Evolutionary conservation across 2,888 invertebrate species (phyloP), one percentile per base, ranked within the genome.

Genomic region (Emmelina monodactyla): DNA sequence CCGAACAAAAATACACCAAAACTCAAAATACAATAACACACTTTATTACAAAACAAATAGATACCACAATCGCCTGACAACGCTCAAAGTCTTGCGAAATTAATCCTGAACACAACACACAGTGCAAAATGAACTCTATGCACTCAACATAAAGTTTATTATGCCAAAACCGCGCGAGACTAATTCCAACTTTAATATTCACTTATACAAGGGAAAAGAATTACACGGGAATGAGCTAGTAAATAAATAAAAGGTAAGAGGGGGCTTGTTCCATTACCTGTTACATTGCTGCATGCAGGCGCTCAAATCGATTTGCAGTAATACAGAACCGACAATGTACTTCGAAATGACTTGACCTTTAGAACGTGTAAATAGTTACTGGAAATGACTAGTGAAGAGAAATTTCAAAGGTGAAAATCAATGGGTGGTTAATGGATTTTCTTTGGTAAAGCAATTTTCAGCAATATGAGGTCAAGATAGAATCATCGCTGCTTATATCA

Each of bases 171-270:
- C n/a, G 39, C 31, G 37, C 41, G 50, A 56, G 59, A 60, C 62
- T 62, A 58, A 67, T 66, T 62, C 62, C 41, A 55, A 58, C 65
- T 72, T 70, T 72, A 72, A 70, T 73, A 73, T 75, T 75, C 68
- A 67, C 66, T 72, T 75, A 64, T 62, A 66, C 66, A 58, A 60
- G 66, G 67, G 68, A 67, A 76, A 72, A 72, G 75, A 76, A 79
- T 78, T 76, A 73, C 73, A 56, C 69, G 72, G 67, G 72, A 73
- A 78, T 76, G 71, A 75, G 66, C 68, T 70, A 64, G 62, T 46
- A 53, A 55, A 61, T 76, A 61, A 76, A 76, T 79, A 78, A 78
- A 69, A 75, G 71, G 75, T 79, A 78, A 78, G 68, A 75, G 71
- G 75, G 56, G 55, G 54, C 41, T 52, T 53, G 52, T 45, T 41